A percentile compares a stretch with the other conserved stretches of the same genome.
Evolutionary conservation across 1,140 invertebrate genomes (phyloP).

Genomic region (Semibalanus balanoides): DNA sequence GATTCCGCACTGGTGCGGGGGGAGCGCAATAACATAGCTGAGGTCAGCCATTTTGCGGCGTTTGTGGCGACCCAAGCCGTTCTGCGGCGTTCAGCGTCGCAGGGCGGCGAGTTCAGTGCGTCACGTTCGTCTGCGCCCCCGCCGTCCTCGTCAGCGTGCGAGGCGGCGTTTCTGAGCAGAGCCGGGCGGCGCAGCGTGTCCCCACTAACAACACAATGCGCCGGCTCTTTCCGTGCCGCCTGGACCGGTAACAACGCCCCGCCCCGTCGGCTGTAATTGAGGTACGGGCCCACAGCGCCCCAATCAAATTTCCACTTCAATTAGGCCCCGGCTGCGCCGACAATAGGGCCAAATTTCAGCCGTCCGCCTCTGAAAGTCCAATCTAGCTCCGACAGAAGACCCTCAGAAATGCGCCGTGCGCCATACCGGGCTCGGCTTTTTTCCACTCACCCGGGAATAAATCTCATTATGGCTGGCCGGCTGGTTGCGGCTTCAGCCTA

Average conservation of each 20-base stretch:
- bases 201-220: too few species aligned
- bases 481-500: background rate
- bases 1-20: too few species aligned
- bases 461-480: background rate
- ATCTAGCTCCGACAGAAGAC: background rate
- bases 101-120: too few species aligned
- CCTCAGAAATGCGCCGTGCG: background rate
- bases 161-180: too few species aligned
- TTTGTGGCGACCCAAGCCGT: too few species aligned
- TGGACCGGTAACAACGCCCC: background rate
- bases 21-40: too few species aligned
- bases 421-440: background rate
- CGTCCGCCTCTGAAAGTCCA: background rate
- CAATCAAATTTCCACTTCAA: conserved; percentile 2
- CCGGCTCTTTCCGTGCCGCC: too few species aligned
- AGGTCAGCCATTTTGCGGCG: too few species aligned
- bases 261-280: background rate
- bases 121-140: too few species aligned
- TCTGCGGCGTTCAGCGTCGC: too few species aligned
- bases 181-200: too few species aligned
- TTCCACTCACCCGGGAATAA: background rate
- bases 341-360: background rate
- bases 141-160: too few species aligned
- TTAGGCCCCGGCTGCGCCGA: background rate
- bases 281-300: background rate